Conservation (phyloP, 2,888 invertebrate genomes). For the Flexamia atlantica region DNA sequence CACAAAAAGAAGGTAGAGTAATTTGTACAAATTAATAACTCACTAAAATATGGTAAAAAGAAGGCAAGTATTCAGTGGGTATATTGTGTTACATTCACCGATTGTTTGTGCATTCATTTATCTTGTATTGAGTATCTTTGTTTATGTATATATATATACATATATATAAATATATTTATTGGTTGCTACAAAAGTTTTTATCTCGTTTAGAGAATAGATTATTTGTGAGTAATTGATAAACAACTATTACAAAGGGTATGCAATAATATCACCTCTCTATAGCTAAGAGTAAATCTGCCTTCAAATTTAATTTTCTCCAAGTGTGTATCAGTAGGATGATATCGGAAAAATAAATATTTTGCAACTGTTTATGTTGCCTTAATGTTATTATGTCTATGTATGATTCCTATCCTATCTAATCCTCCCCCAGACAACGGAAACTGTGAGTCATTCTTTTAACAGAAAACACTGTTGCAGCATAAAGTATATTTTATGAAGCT, state of each 20-base stretch:
- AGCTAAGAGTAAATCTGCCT: slow-evolving; percentile 58
- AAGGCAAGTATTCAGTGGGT: slow-evolving; percentile 22
- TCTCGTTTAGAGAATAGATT: slow-evolving; percentile 47
- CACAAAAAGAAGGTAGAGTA: slow-evolving; percentile 21
- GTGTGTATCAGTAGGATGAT: slow-evolving; percentile 60
- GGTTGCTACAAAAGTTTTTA: slow-evolving; percentile 52
- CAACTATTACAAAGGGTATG: slow-evolving; percentile 42
- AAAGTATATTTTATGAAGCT: no score
- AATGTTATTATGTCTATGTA: slow-evolving; percentile 50
- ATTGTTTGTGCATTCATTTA: slow-evolving; percentile 39
- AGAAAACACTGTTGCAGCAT: no score
- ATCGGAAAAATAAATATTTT: slow-evolving; percentile 61
- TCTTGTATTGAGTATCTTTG: slow-evolving; percentile 37
- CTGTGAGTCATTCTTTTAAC: no score
- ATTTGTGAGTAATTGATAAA: slow-evolving; percentile 49
- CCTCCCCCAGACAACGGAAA: background rate
- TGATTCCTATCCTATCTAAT: slow-evolving; percentile 19
- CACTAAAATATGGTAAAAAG: background rate
- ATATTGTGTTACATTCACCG: slow-evolving; percentile 1
- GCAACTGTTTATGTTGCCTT: slow-evolving; percentile 58
- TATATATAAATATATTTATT: slow-evolving; percentile 39
- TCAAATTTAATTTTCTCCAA: slow-evolving; percentile 59
- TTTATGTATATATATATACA: slow-evolving; percentile 40
- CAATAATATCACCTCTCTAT: slow-evolving; percentile 60
- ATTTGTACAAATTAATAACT: slow-evolving; percentile 32